Evolutionary conservation across 2,797 vertebrate genomes (phyloP).

Genomic region (Lagodon rhomboides): DNA sequence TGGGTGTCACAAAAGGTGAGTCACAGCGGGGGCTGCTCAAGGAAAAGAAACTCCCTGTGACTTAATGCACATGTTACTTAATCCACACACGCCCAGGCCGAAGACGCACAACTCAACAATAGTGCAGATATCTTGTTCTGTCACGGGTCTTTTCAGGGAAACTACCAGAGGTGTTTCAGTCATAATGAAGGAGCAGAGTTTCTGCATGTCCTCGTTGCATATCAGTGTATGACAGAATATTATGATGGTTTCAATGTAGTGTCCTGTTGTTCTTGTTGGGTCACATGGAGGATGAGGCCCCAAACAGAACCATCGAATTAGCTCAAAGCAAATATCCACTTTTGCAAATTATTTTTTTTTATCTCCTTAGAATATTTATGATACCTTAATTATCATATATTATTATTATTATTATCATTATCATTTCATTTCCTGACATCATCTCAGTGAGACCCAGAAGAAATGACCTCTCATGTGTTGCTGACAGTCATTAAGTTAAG

Average conservation of each 20-base stretch:
- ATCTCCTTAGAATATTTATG: background rate
- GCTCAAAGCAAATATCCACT: background rate
- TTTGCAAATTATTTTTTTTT: background rate
- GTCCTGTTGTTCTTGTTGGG: background rate
- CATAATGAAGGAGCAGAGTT: conserved; percentile 12
- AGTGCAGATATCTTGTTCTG: conserved; percentile 50
- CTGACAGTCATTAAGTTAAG: conserved; percentile 15
- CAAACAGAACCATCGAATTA: background rate
- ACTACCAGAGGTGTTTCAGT: conserved; percentile 22
- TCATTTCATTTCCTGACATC: conserved; percentile 52
- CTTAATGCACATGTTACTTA: conserved; percentile 43
- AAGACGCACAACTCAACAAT: conserved; percentile 50
- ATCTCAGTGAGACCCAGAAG: background rate
- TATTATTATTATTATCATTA: background rate
- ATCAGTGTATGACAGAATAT: background rate
- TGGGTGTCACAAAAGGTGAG: conserved; percentile 68
- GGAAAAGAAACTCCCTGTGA: conserved; percentile 65
- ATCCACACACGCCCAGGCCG: conserved; percentile 67
- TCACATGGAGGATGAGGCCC: background rate
- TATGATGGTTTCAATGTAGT: background rate
- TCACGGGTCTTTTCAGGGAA: conserved; percentile 4
- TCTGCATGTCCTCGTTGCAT: background rate
- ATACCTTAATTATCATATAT: conserved; percentile 16
- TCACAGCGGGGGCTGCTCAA: conserved; percentile 48
- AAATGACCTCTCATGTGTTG: background rate